A percentile compares a stretch with the other conserved stretches of the same genome.
Conservation (phyloP, 2,888 invertebrate species). For the Habrosyne pyritoides region DNA sequence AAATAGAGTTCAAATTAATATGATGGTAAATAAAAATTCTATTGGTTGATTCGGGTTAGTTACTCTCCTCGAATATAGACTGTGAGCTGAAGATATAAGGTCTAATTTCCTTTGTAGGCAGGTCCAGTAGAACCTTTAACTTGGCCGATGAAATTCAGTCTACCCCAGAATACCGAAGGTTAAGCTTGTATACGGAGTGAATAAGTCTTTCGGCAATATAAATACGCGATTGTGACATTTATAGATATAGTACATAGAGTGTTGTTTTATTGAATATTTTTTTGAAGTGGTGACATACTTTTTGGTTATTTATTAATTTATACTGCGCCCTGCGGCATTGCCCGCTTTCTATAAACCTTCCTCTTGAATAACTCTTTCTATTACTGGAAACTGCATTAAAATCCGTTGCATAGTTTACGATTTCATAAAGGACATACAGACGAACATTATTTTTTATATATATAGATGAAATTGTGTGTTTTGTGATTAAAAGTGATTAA, state of each 20-base stretch:
- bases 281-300: not conserved
- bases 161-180: conserved; percentile 19
- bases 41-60: not conserved
- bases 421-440: no score
- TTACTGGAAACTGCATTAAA: no score
- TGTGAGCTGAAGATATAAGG: not conserved
- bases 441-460: not conserved
- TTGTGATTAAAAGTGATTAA: no score
- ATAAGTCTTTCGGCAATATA: not conserved
- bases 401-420: no score
- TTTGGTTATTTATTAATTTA: not conserved
- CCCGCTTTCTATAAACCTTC: no score
- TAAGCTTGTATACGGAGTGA: conserved; percentile 16
- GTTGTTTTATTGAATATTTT: not conserved
- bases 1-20: not conserved
- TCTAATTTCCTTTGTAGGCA: not conserved
- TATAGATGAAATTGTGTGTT: no score
- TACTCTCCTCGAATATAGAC: not conserved
- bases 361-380: no score
- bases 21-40: not conserved
- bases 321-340: no score
- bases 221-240: not conserved
- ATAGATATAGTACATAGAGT: not conserved
- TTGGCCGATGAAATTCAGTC: conserved; percentile 18
- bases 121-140: not conserved